These are phyloP conservation scores for Eufriesea mexicana DNA, from an alignment of 1,140 invertebrate genomes.

Conservation along the genomic window DNA sequence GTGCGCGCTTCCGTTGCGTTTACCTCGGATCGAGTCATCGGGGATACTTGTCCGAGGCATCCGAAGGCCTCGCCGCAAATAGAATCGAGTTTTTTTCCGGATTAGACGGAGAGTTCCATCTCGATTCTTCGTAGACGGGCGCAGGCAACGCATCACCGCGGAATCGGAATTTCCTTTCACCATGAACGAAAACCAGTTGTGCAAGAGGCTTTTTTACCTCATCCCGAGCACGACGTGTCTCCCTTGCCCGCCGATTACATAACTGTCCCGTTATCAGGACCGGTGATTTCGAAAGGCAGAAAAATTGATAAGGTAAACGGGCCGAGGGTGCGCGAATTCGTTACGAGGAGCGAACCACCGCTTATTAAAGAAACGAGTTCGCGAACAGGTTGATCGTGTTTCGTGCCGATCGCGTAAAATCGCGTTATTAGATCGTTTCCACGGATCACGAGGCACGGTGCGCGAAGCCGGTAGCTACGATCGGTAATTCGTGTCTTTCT, in stretches of 20 bases:
- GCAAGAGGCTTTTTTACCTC: constrained; percentile 40
- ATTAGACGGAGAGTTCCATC: constrained; percentile 40
- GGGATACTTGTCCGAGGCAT: constrained; percentile 35
- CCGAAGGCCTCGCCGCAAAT: constrained; percentile 46
- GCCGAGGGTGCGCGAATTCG: neutral
- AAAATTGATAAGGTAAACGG: constrained; percentile 31
- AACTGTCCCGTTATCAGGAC: constrained; percentile 30
- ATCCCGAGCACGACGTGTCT: neutral
- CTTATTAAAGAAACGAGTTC: neutral
- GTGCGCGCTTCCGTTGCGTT: constrained; percentile 19
- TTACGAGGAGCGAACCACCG: neutral
- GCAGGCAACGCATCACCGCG: constrained; percentile 55
- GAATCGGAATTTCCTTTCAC: constrained; percentile 69
- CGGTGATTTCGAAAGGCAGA: constrained; percentile 44
- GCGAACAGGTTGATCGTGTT: constrained; percentile 16
- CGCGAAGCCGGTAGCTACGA: neutral
- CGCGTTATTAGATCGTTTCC: constrained; percentile 14
- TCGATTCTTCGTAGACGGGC: constrained; percentile 50
- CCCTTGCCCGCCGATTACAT: constrained; percentile 18
- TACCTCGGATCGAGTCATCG: constrained; percentile 31
- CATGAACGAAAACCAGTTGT: constrained; percentile 61
- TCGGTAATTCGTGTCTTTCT: constrained; percentile 23
- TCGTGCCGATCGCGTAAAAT: neutral
- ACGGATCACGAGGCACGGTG: constrained; percentile 38
- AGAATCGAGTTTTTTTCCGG: constrained; percentile 48